phyloP scores from a whole-genome alignment of 2,888 invertebrate species.

The Minunthozetes semirufus region DNA sequence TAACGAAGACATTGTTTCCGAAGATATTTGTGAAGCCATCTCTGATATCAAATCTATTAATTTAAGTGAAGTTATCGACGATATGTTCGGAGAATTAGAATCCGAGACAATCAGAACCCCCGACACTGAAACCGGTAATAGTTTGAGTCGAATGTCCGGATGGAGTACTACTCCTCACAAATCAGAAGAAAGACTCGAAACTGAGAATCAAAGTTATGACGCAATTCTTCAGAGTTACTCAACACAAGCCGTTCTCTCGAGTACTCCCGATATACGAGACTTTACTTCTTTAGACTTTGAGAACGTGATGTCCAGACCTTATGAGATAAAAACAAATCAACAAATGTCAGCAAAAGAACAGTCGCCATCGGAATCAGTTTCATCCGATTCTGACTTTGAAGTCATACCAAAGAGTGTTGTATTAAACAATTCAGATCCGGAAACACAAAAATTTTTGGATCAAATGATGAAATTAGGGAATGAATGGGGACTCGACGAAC shows the following conservation, averaged over 20 bases:
- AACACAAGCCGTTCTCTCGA: constrained; percentile 35
- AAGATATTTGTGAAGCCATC: neutral
- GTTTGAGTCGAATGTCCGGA: constrained; percentile 40
- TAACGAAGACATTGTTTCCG: neutral
- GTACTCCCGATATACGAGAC: constrained; percentile 39
- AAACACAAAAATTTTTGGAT: constrained; percentile 43
- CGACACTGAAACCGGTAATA: constrained; percentile 41
- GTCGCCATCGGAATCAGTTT: neutral
- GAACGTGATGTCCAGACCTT: constrained; percentile 11
- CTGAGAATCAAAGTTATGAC: constrained; percentile 51
- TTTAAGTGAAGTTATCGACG: constrained; percentile 2
- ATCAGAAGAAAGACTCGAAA: constrained; percentile 34
- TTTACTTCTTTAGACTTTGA: constrained; percentile 9
- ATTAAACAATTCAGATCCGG: constrained; percentile 42
- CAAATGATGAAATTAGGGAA: constrained; percentile 46
- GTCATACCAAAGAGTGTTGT: constrained; percentile 43
- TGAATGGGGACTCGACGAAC: constrained; percentile 74
- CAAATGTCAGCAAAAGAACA: neutral
- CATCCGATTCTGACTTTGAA: constrained; percentile 43
- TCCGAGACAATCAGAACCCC: constrained; percentile 31
- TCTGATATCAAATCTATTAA: constrained; percentile 12
- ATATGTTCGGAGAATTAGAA: constrained; percentile 26
- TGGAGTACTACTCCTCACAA: constrained; percentile 41
- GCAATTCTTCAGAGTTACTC: constrained; percentile 57
- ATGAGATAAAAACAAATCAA: neutral